phyloP scores from a whole-genome alignment of 2,888 invertebrate species.

The Cheilosia variabilis region DNA sequence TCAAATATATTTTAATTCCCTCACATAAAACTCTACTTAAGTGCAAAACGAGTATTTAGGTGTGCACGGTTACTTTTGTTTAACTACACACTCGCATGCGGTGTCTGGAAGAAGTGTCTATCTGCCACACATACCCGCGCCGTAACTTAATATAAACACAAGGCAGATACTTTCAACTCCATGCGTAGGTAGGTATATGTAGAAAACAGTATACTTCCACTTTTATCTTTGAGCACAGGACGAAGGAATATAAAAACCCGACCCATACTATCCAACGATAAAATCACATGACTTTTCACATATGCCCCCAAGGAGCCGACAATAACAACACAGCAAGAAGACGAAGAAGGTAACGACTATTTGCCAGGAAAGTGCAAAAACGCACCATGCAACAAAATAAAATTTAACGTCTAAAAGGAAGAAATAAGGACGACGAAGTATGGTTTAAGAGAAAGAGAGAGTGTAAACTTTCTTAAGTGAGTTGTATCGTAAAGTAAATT shows the following conservation, averaged over 20 bases:
- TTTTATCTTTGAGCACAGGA: conserved; percentile 37
- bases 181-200: too few species aligned
- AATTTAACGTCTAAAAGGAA: conserved; percentile 38
- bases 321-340: conserved; percentile 28
- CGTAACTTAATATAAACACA: conserved; percentile 68
- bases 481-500: conserved; percentile 75
- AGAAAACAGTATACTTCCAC: background rate
- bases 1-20: conserved; percentile 65
- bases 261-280: conserved; percentile 34
- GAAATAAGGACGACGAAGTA: background rate
- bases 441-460: conserved; percentile 11
- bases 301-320: conserved; percentile 73
- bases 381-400: conserved; percentile 67
- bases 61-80: conserved; percentile 59
- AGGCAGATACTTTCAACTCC: conserved; percentile 33
- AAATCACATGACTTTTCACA: conserved; percentile 75
- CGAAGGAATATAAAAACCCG: conserved; percentile 34
- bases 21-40: conserved; percentile 63
- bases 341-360: conserved; percentile 57
- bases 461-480: conserved; percentile 72
- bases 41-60: conserved; percentile 65
- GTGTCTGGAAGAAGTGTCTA: conserved; percentile 54
- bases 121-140: conserved; percentile 44
- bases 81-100: conserved; percentile 66
- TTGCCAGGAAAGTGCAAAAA: conserved; percentile 34